Evolutionary conservation across 2,888 invertebrate genomes (phyloP), one percentile per base, ranked within the genome.

Genomic region (Phalera bucephala): DNA sequence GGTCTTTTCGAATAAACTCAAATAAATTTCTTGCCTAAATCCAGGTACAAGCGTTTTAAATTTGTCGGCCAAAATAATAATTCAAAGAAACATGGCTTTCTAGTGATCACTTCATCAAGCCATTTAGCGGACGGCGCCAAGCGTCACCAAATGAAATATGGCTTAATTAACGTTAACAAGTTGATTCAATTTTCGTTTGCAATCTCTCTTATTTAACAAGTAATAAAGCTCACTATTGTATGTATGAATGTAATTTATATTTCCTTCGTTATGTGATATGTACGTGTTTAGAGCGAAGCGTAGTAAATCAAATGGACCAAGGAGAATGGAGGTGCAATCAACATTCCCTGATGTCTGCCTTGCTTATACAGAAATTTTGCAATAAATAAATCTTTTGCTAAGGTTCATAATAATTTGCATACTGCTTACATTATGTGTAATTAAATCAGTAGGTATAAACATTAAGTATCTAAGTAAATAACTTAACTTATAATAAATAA

Each of bases 121-220:
- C 3, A 17, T 75, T 80, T 78, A 80, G 65, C 64, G 72, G 78
- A 69, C 76, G 80, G 85, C 82, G 81, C 82, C 77, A 57, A 57
- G 66, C 65, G 78, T 76, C 83, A 67, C 65, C 58, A 64, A 60
- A 69, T 80, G 77, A 84, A 75, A 80, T 82, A 82, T 81, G 59
- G 66, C 80, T 80, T 84, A 83, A 87, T 86, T 84, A 85, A 77
- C 73, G 65, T 67, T 65, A 71, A 67, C 73, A 68, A 50, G 34
- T 59, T 48, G 48, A 52, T 25, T 44, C 40, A 37, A 34, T 33
- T 40, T 57, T 22, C 52, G 32, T 48, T 42, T 36, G 33, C 15
- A 36, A 36, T 51, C 41, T 48, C 35, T 45, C 44, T 58, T 69
- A 72, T 56, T 34, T 0, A 22, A 32, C 22, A 1, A 6, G 1